A percentile compares a stretch with the other conserved stretches of the same genome.
phyloP scores from a whole-genome alignment of 1,140 invertebrate species.

The Lepidotrigona ventralis region DNA sequence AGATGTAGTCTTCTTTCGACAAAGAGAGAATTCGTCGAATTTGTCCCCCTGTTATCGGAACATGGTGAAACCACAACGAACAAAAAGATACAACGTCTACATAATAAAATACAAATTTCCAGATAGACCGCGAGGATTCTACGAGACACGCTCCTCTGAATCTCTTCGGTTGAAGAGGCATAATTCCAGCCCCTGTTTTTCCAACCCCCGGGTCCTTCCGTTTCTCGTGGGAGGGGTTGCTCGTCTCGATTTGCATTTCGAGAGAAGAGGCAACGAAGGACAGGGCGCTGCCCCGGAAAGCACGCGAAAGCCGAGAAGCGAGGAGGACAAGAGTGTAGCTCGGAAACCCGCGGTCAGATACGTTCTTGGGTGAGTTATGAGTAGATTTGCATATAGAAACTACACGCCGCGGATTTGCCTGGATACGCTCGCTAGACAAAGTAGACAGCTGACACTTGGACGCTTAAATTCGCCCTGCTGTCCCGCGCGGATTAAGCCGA shows the following conservation, averaged over 20 bases:
- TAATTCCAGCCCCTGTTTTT: constrained; percentile 5
- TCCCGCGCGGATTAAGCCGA: constrained; percentile 52
- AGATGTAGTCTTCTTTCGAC: too few species aligned
- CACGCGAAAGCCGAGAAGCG: neutral
- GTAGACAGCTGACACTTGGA: constrained; percentile 68
- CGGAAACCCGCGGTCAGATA: constrained; percentile 53
- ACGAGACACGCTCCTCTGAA: neutral
- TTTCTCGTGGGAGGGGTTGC: neutral
- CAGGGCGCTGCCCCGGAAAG: neutral
- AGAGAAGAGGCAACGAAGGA: neutral
- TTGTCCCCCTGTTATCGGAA: too few species aligned
- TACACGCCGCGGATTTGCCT: constrained; percentile 65
- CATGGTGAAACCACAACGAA: neutral
- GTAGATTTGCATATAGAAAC: constrained; percentile 75
- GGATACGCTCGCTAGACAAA: constrained; percentile 52
- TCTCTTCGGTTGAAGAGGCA: neutral
- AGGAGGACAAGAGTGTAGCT: constrained; percentile 6
- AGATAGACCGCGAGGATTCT: neutral
- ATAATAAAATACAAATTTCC: neutral
- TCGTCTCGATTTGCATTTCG: constrained; percentile 51
- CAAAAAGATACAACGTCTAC: too few species aligned
- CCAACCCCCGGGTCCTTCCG: neutral
- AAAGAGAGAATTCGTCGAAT: too few species aligned
- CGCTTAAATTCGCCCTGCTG: constrained; percentile 66
- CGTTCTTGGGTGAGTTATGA: constrained; percentile 69